Evolutionary conservation across 2,888 invertebrate species (phyloP).

Genomic region (Tricholauxania praeusta): DNA sequence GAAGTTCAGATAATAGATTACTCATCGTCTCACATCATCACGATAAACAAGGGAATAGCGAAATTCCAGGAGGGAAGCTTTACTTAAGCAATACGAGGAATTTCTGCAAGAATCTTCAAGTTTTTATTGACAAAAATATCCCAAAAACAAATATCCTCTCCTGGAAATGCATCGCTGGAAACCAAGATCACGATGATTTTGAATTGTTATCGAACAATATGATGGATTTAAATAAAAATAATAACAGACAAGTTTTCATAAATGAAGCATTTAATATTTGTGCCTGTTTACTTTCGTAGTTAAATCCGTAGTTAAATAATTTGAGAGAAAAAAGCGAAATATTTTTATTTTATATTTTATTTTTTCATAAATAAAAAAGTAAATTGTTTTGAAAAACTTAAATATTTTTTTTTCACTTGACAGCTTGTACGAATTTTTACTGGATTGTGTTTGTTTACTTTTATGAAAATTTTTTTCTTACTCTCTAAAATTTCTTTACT

Average conservation of each 20-base stretch:
- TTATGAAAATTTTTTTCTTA: too few relatives aligned
- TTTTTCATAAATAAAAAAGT: too few relatives aligned
- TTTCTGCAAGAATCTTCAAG: conserved; percentile 18
- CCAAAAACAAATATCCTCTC: conserved; percentile 23
- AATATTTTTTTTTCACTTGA: too few relatives aligned
- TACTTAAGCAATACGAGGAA: background rate
- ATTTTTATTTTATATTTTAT: too few relatives aligned
- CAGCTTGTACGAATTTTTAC: too few relatives aligned
- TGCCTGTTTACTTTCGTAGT: too few relatives aligned
- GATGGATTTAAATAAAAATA: conserved; percentile 32
- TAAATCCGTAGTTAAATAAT: too few relatives aligned
- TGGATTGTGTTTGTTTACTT: too few relatives aligned
- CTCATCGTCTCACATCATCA: conserved; percentile 23
- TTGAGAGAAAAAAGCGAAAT: too few relatives aligned
- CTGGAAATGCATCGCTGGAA: conserved; percentile 32
- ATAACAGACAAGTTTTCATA: conserved; percentile 33
- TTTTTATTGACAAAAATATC: conserved; percentile 29
- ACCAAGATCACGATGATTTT: conserved; percentile 19
- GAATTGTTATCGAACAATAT: conserved; percentile 27
- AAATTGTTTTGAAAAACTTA: too few relatives aligned
- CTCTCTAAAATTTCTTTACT: too few relatives aligned
- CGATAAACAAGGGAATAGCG: conserved; percentile 6
- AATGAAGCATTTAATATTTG: conserved; percentile 35
- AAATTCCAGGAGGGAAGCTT: conserved; percentile 29
- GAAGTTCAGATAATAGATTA: conserved; percentile 22